A percentile compares a stretch with the other conserved stretches of the same genome.
Conservation (phyloP, 2,888 invertebrate species). For the Ectropis crepuscularia region DNA sequence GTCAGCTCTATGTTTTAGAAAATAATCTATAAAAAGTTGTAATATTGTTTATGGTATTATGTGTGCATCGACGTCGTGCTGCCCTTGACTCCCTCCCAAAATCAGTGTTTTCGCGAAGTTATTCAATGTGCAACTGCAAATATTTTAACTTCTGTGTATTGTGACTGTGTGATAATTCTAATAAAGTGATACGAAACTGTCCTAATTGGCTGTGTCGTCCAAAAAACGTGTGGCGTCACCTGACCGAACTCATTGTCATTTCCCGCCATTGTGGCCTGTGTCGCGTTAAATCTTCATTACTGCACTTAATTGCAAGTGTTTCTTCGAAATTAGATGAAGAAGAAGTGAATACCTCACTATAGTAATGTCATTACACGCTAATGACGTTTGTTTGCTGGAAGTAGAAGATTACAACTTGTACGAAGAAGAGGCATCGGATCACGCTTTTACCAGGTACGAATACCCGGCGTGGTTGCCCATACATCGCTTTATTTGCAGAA, state of each 20-base stretch:
- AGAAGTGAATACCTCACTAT: conserved; percentile 59
- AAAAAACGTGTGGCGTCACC: conserved; percentile 80
- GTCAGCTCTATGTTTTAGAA: not conserved
- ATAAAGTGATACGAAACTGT: conserved; percentile 53
- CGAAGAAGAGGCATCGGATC: conserved; percentile 83
- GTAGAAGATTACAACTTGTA: conserved; percentile 83
- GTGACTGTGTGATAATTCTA: conserved; percentile 48
- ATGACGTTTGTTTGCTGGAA: conserved; percentile 83
- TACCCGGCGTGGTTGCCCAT: conserved; percentile 77
- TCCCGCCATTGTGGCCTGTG: conserved; percentile 84
- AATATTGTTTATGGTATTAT: conserved; percentile 57
- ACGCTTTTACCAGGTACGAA: conserved; percentile 81
- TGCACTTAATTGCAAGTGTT: conserved; percentile 53
- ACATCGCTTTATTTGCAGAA: conserved; percentile 29
- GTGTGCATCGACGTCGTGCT: conserved; percentile 74
- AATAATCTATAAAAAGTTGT: conserved; percentile 12
- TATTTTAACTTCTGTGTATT: conserved; percentile 45
- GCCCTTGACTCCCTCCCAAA: conserved; percentile 76
- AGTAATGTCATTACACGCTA: conserved; percentile 84
- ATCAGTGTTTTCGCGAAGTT: conserved; percentile 68
- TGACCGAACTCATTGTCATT: conserved; percentile 84
- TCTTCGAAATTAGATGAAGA: conserved; percentile 63
- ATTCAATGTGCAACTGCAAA: conserved; percentile 57
- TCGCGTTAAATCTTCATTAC: conserved; percentile 54
- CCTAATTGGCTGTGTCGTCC: conserved; percentile 49